Evolutionary conservation across 2,113 vertebrate species (phyloP).

Genomic region (Rhynchomys soricoides): DNA sequence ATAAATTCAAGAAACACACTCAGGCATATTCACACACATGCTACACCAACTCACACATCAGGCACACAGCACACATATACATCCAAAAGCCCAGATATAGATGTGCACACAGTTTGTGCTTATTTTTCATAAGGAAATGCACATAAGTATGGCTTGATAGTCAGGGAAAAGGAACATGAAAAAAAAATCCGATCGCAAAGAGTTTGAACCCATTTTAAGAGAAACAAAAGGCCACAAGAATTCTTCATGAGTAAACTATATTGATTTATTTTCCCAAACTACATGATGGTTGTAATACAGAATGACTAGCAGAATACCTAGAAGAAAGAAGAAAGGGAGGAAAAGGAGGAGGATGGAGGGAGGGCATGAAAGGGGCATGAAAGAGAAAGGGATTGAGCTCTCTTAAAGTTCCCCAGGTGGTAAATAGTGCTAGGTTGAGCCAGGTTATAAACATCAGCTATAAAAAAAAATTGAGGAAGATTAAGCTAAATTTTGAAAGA

Average conservation of each 20-base stretch:
- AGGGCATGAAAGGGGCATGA: too few relatives aligned
- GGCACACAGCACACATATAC: background rate
- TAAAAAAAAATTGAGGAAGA: background rate
- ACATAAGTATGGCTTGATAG: background rate
- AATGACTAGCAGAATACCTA: background rate
- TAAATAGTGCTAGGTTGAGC: background rate
- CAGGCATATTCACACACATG: background rate
- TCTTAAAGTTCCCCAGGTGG: background rate
- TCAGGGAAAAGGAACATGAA: background rate
- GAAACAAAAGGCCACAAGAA: background rate
- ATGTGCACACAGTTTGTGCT: background rate
- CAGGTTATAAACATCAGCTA: too few relatives aligned
- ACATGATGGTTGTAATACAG: background rate
- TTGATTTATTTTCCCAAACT: conserved; percentile 11
- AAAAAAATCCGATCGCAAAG: background rate
- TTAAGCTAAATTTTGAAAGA: background rate
- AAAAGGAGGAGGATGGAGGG: too few relatives aligned
- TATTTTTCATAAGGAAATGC: background rate
- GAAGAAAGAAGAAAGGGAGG: too few relatives aligned
- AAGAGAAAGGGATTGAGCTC: background rate
- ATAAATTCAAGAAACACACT: background rate
- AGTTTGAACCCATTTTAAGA: background rate
- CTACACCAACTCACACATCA: background rate
- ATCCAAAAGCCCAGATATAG: background rate
- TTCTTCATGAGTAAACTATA: background rate